Evolutionary conservation across 2,797 vertebrate species (phyloP).

Genomic region (Micropoecilia bifurca): DNA sequence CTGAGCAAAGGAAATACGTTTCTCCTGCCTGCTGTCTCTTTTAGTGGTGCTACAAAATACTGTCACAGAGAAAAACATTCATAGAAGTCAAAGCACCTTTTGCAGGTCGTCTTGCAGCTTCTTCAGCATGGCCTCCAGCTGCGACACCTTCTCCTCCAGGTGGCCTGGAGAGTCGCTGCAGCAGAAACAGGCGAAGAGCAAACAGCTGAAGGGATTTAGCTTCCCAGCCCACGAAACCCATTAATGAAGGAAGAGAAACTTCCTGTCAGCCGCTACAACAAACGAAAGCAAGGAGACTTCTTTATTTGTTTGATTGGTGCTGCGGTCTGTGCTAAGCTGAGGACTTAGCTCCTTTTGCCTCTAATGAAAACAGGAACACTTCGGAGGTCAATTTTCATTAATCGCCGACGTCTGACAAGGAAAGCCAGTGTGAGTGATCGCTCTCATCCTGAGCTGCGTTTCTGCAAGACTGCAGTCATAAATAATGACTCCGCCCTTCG

Average conservation of each 20-base stretch:
- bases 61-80: constrained; percentile 56
- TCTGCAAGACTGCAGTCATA: constrained; percentile 28
- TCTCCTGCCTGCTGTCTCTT: constrained; percentile 53
- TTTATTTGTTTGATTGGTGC: constrained; percentile 43
- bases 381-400: constrained; percentile 40
- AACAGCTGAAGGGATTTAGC: not conserved
- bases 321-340: constrained; percentile 17
- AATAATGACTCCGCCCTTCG: constrained; percentile 19
- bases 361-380: constrained; percentile 39
- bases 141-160: constrained; percentile 90
- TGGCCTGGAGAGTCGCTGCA: constrained; percentile 83
- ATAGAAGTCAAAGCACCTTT: constrained; percentile 85
- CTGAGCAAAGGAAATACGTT: constrained; percentile 40
- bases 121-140: constrained; percentile 90
- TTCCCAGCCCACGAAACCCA: constrained; percentile 1
- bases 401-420: constrained; percentile 20
- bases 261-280: not conserved
- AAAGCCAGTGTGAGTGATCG: constrained; percentile 27
- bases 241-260: not conserved
- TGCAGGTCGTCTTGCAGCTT: constrained; percentile 91
- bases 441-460: constrained; percentile 42
- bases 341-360: constrained; percentile 15
- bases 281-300: constrained; percentile 11
- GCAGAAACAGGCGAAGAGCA: constrained; percentile 43
- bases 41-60: constrained; percentile 51